Evolutionary conservation across 2,888 invertebrate genomes (phyloP), one percentile per base, ranked within the genome.

Genomic region (Gryllus longicercus): DNA sequence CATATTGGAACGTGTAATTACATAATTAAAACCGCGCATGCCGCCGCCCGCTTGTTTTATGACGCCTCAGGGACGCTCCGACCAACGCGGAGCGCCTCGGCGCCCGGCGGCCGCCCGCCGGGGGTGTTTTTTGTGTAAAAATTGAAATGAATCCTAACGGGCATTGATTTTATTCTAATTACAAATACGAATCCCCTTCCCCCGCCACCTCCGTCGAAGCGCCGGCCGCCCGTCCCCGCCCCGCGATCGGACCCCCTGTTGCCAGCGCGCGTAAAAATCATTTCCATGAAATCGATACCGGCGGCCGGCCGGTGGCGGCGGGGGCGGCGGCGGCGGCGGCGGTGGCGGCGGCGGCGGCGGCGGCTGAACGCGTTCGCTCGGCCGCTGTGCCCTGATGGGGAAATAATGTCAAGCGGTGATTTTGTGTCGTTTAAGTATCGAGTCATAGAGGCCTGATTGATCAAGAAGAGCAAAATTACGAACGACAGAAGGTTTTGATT

Each of bases 281-380:
- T 38, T 76, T 76, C 76, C 49, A 18, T 76, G n/a, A 16, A 16
- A 76, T 38, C 25, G 49, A 23, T 76, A 18, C 21, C 25, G 23
- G 11, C 25, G 23, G 25, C 1, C n/a, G 25, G n/a, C n/a, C 38
- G 38, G 63, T 74, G 78, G 74, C 74, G 51, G 11, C 16, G 51
- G 11, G 11, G 51, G n/a, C n/a, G n/a, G n/a, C n/a, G 21, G 5
- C 23, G 21, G 25, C 25, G 76, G 21, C 23, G 23, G 76, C 76
- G 14, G 76, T n/a, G 78, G 78, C 78, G 78, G 21, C 38, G 38
- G 38, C 78, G 78, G 74, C 74, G 51, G 14, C 11, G 63, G 16
- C n/a, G 63, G 38, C 38, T 38, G 8, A 38, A 38, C 38, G 8
- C 38, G 8, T 8, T 8, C 38, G 4, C 38, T 8, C 8, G 38